phyloP scores from a whole-genome alignment of 2,113 vertebrate species.

The Eretmochelys imbricata region DNA sequence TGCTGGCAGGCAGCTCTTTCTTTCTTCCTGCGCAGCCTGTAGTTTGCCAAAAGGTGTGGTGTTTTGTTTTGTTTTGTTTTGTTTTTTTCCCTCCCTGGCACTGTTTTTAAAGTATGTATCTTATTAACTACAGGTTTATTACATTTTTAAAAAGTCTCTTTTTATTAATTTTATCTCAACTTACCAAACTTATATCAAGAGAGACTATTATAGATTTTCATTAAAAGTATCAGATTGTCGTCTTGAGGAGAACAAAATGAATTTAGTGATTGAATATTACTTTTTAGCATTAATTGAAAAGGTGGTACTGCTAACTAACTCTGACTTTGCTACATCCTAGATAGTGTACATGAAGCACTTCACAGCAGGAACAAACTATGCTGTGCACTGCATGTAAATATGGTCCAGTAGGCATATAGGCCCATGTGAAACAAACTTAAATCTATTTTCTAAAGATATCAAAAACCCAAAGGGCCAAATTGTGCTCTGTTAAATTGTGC shows the following conservation, averaged over 20 bases:
- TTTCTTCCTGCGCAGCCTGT: constrained; percentile 17
- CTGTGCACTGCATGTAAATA: not conserved
- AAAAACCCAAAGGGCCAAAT: not conserved
- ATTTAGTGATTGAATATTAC: not conserved
- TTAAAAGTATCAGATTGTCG: constrained; percentile 24
- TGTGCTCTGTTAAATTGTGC: constrained; percentile 17
- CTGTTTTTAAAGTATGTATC: constrained; percentile 47
- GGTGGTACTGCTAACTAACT: constrained; percentile 3
- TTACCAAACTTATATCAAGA: constrained; percentile 2
- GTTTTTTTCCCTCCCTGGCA: not conserved
- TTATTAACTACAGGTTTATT: constrained; percentile 30
- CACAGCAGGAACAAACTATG: not conserved
- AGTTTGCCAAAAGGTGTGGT: constrained; percentile 44
- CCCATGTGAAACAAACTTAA: not conserved
- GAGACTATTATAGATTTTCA: constrained; percentile 2
- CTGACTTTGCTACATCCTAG: constrained; percentile 16
- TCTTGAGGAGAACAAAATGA: constrained; percentile 11
- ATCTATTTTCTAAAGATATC: constrained; percentile 16
- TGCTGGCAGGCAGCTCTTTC: constrained; percentile 42
- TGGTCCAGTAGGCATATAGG: not conserved
- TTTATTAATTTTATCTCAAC: constrained; percentile 29
- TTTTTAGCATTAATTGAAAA: not conserved
- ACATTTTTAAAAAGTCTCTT: constrained; percentile 21
- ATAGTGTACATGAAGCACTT: not conserved
- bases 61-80: not conserved